Evolutionary conservation across 2,113 vertebrate species (phyloP), one percentile per base, ranked within the genome.

Genomic region (Ovibos moschatus): DNA sequence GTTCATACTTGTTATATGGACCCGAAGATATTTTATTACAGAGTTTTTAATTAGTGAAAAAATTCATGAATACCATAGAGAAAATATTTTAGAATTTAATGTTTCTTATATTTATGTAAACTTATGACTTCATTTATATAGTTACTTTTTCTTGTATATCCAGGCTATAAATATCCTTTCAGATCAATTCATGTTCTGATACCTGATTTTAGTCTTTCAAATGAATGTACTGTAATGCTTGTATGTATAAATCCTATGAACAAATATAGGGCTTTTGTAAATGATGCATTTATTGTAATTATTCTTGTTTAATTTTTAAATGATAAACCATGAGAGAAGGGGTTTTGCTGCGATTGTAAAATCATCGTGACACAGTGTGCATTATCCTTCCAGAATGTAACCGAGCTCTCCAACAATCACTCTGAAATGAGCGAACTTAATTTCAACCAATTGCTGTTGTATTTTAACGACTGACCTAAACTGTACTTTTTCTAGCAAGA

Each of bases 61-160:
- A 98, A 98, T 98, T 99, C 99, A 99, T 99, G 98, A 99, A 98
- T 98, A 99, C 98, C 98, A 98, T 98, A 99, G 99, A 99, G 99
- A 99, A 99, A 98, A 99, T 99, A 99, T 99, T 99, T 99, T 99
- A 99, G 99, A 99, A 98, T 98, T 98, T 98, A 99, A 99, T 99
- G 99, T 99, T 99, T 99, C 98, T 99, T 99, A 99, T 99, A 99
- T 99, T 99, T 99, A 99, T 99, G 99, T 99, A 98, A 98, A 99
- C 98, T 97, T 97, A 98, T 98, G 99, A 99, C 98, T 99, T 99
- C 99, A 99, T 99, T 99, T 99, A 98, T 98, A 98, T 96, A 98
- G 98, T 97, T 98, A 98, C 98, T 98, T 98, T 98, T 99, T 97
- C 97, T 98, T 98, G 98, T 98, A 93, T 98, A 97, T 98, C 98